phyloP scores from a whole-genome alignment of 2,888 invertebrate genomes.

The Empis livida region DNA sequence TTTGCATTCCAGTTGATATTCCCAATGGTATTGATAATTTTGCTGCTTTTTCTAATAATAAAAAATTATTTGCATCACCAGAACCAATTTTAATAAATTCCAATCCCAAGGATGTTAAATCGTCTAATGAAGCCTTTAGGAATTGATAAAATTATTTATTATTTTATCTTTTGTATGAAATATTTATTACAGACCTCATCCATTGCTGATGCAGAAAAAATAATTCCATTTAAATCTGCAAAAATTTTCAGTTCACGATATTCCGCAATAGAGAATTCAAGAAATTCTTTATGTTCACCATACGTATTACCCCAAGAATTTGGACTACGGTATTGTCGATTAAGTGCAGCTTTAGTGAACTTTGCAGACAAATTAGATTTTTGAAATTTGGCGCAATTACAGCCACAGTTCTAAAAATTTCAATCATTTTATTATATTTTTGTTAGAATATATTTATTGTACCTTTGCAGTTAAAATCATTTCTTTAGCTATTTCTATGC shows the following conservation, averaged over 20 bases:
- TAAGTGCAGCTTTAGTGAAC: conserved; percentile 54
- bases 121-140: conserved; percentile 50
- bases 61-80: conserved; percentile 67
- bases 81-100: conserved; percentile 79
- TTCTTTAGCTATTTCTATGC: no score
- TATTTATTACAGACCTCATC: conserved; percentile 44
- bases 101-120: conserved; percentile 48
- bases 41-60: conserved; percentile 55
- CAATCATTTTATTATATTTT: not conserved
- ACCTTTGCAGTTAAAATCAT: no score
- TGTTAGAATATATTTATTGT: no score
- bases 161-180: not conserved
- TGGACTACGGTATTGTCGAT: conserved; percentile 44
- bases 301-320: conserved; percentile 71
- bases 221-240: conserved; percentile 47
- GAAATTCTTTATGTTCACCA: conserved; percentile 58
- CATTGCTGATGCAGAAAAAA: conserved; percentile 72
- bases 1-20: conserved; percentile 72
- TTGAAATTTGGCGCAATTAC: conserved; percentile 75
- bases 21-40: conserved; percentile 50
- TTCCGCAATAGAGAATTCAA: conserved; percentile 59
- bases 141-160: conserved; percentile 15
- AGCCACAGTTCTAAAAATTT: conserved; percentile 38
- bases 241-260: conserved; percentile 50
- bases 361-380: conserved; percentile 59